Percentiles rank a stretch among this genome's conserved stretches.
Conservation (phyloP, 2,113 vertebrate genomes). For the Egretta garzetta region DNA sequence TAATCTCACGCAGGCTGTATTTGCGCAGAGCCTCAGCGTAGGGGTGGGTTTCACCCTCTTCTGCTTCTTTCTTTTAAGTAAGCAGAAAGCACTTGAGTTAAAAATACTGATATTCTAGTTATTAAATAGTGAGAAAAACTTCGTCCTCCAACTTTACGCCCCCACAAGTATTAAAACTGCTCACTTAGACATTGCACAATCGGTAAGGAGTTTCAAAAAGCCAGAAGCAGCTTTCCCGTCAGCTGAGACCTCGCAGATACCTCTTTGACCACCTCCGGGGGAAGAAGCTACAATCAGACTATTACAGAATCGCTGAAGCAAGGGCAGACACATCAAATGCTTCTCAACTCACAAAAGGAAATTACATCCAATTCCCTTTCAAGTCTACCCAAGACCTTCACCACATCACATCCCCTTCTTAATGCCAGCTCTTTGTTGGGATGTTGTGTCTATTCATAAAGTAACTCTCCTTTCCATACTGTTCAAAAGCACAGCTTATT, state of each 20-base stretch:
- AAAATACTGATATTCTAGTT: not conserved
- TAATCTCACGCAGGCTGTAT: not conserved
- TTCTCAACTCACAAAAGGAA: not conserved
- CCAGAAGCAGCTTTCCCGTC: not conserved
- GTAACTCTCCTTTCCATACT: not conserved
- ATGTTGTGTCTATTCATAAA: not conserved
- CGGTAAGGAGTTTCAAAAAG: not conserved
- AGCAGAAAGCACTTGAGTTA: not conserved
- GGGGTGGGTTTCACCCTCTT: not conserved
- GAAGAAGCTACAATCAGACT: not conserved
- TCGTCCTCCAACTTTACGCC: not conserved
- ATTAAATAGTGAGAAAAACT: not conserved
- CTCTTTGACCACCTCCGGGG: not conserved
- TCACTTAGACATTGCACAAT: not conserved
- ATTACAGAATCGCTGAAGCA: not conserved
- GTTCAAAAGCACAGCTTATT: not conserved
- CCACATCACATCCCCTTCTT: not conserved
- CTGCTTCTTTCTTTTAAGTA: not conserved
- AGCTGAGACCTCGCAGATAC: not conserved
- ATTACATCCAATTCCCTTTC: not conserved
- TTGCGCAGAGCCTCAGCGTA: not conserved
- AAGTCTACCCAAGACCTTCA: not conserved
- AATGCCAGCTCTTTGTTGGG: not conserved
- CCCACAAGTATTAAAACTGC: rapidly evolving
- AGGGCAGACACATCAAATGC: not conserved